These are phyloP conservation scores for Lepidochitona cinerea DNA, from an alignment of 2,888 invertebrate species.

Conservation along the genomic window DNA sequence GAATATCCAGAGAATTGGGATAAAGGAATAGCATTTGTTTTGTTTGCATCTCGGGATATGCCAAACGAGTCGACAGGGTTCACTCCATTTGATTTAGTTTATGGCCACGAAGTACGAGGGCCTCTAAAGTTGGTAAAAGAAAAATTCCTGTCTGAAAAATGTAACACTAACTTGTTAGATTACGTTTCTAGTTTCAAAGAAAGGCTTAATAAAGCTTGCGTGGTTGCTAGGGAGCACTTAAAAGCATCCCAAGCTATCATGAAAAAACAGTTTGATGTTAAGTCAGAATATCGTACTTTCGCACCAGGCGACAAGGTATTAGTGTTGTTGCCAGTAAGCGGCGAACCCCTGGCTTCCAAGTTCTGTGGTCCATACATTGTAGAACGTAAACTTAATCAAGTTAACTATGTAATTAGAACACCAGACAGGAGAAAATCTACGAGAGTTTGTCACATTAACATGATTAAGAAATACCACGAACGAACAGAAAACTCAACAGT, in stretches of 20 bases:
- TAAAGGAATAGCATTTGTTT: not conserved
- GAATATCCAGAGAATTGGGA: not conserved
- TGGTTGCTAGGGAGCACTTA: slow-evolving; percentile 16
- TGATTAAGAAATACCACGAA: slow-evolving; percentile 25
- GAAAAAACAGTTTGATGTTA: not conserved
- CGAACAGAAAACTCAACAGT: slow-evolving; percentile 8
- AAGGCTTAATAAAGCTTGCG: slow-evolving; percentile 13
- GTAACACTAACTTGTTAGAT: slow-evolving; percentile 3
- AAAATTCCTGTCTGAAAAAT: slow-evolving; percentile 9
- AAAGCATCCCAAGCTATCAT: not conserved
- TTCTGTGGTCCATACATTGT: slow-evolving; percentile 13
- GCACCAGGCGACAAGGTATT: not conserved
- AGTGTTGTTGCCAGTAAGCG: not conserved
- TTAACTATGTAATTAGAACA: slow-evolving; percentile 18
- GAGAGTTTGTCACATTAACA: slow-evolving; percentile 33
- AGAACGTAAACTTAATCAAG: not conserved
- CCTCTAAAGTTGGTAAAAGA: not conserved
- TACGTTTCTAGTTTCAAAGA: not conserved
- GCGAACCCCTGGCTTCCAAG: slow-evolving; percentile 7
- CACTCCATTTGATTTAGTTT: not conserved
- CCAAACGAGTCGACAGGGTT: not conserved
- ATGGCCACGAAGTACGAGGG: slow-evolving; percentile 16
- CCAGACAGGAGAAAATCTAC: slow-evolving; percentile 23
- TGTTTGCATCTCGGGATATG: not conserved
- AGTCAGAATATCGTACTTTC: not conserved